Evolutionary conservation across 2,888 invertebrate species (phyloP), one percentile per base, ranked within the genome.

Genomic region (Ennomos quercinarius): DNA sequence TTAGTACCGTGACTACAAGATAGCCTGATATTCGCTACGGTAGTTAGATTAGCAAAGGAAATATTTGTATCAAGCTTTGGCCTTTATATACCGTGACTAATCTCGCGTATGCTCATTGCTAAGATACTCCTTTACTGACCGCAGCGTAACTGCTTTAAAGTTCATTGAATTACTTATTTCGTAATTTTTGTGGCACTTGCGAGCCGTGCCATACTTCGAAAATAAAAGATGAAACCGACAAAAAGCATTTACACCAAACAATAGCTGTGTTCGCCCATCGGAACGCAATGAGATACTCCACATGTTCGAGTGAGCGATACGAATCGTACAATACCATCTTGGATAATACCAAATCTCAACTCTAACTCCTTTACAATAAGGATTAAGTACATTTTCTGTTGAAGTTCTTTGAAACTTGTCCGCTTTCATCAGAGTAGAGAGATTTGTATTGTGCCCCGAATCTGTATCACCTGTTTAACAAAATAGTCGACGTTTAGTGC

Each of bases 211-310:
- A 48, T 62, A 63, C 66, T 57, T 70, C 68, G 61, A 74, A 76
- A 80, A 79, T 77, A 78, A 77, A 78, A 76, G 73, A 71, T 71
- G 71, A 72, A 72, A 74, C 71, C 72, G 74, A 78, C 78, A 77
- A 77, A 81, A 78, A 74, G 70, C 71, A 70, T 77, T 77, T 73
- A 71, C 70, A 58, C 72, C 72, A 75, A 74, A 85, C 84, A 83
- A 83, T 81, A 74, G 80, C 62, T 63, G 71, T 81, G 81, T 70
- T 75, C 83, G 80, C 65, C 73, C 86, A 87, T 78, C 70, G 87
- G 84, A 89, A 87, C 87, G 79, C 71, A 73, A 77, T 84, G 85
- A 86, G 77, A 83, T 80, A 80, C 71, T 78, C 79, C 83, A 86
- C 77, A 84, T 87, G 87, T 81, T 83, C 66, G 61, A 63, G 59